Evolutionary conservation across 2,113 vertebrate species (phyloP).

Genomic region (Elachura formosa): DNA sequence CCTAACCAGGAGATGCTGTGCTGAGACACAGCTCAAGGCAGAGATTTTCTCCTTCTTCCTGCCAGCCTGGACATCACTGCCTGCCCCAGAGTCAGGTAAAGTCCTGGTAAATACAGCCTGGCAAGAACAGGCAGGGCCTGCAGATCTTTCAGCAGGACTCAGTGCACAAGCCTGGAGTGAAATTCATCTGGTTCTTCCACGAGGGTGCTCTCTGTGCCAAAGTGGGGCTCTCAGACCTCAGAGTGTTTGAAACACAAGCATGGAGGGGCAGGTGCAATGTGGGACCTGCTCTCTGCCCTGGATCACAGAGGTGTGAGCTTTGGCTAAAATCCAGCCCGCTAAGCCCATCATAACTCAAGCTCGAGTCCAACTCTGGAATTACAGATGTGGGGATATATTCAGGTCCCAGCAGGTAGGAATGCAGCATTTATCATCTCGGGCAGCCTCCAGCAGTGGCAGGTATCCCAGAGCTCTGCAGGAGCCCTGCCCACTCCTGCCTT

Average conservation of each 20-base stretch:
- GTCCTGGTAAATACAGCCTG: neutral
- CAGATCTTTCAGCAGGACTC: neutral
- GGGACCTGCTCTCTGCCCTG: neutral
- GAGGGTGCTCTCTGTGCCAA: neutral
- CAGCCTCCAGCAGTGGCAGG: neutral
- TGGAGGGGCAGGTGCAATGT: neutral
- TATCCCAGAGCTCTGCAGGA: neutral
- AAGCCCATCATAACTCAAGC: neutral
- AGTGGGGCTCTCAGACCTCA: neutral
- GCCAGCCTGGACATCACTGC: neutral
- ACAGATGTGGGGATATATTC: neutral
- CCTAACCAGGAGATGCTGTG: neutral
- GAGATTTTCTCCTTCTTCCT: neutral
- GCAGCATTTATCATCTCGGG: neutral
- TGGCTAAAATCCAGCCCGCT: neutral
- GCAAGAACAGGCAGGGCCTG: neutral
- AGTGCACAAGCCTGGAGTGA: neutral
- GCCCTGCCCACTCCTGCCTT: neutral
- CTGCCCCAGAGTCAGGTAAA: rapidly evolving
- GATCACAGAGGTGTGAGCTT: neutral
- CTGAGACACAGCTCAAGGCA: neutral
- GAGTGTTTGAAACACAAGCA: neutral
- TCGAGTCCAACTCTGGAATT: neutral
- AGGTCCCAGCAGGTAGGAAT: neutral
- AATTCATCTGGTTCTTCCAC: neutral